Evolutionary conservation across 1,140 invertebrate species (phyloP).

Genomic region (Proales similis): DNA sequence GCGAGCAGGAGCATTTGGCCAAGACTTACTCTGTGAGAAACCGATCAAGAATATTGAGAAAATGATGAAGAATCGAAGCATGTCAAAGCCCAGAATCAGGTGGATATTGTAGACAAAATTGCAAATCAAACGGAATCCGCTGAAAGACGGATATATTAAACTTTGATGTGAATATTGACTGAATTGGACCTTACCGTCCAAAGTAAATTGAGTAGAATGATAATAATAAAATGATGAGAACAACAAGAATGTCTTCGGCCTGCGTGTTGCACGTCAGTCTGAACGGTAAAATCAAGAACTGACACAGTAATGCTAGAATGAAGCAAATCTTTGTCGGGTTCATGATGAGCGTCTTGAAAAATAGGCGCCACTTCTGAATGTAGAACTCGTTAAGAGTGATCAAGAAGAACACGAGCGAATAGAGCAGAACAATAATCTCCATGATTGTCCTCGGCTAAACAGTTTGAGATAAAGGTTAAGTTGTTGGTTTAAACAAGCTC

Average conservation of each 20-base stretch:
- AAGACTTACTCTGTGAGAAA: conserved; percentile 77
- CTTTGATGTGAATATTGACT: conserved; percentile 3
- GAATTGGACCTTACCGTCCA: conserved; percentile 29
- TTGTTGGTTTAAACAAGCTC: conserved; percentile 38
- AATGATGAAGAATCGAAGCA: conserved; percentile 86
- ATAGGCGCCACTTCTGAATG: conserved; percentile 48
- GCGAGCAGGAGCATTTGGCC: background rate
- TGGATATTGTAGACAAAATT: conserved; percentile 99
- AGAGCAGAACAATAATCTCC: conserved; percentile 46
- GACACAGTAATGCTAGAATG: conserved; percentile 20
- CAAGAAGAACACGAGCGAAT: conserved; percentile 46
- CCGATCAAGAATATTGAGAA: conserved; percentile 94
- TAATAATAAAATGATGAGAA: conserved; percentile 72
- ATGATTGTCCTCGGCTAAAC: conserved; percentile 46
- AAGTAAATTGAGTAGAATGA: conserved; percentile 39
- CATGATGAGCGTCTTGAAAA: conserved; percentile 45
- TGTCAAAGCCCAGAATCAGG: conserved; percentile 89
- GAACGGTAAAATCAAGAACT: conserved; percentile 6
- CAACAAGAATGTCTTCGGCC: conserved; percentile 64
- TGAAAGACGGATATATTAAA: conserved; percentile 51
- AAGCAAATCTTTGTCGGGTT: conserved; percentile 25
- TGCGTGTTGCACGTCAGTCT: conserved; percentile 21
- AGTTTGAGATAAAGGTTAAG: conserved; percentile 2
- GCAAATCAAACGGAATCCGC: conserved; percentile 92
- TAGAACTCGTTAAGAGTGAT: conserved; percentile 50